Evolutionary conservation across 2,113 vertebrate species (phyloP).

Genomic region (Carassius gibelio): DNA sequence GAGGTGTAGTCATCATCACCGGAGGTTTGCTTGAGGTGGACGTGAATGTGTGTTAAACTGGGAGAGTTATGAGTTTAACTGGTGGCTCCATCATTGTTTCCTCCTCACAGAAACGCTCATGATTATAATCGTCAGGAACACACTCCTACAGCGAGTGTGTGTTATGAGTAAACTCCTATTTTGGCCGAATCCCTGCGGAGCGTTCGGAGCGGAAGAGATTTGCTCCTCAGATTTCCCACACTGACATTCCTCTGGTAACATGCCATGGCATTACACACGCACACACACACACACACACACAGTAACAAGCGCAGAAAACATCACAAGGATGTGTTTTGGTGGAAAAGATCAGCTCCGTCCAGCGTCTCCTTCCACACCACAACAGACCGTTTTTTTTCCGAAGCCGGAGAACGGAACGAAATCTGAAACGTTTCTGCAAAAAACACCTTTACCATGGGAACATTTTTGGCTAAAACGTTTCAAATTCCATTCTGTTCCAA

Average conservation of each 20-base stretch:
- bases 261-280: not conserved
- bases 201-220: constrained; percentile 7
- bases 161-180: constrained; percentile 21
- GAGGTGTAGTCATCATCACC: not conserved
- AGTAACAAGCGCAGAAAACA: not conserved
- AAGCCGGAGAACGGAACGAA: constrained; percentile 78
- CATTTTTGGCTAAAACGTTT: constrained; percentile 88
- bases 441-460: constrained; percentile 82
- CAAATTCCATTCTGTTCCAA: constrained; percentile 82
- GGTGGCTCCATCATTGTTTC: not conserved
- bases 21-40: too few species aligned
- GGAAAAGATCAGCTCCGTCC: not conserved
- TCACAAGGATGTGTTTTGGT: not conserved
- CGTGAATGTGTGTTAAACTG: not conserved
- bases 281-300: constrained; percentile 5
- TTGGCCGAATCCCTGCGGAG: not conserved
- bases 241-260: constrained; percentile 39
- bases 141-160: not conserved
- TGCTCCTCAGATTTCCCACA: constrained; percentile 43
- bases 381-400: constrained; percentile 35
- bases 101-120: not conserved
- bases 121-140: not conserved
- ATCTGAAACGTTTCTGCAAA: constrained; percentile 88
- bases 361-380: not conserved
- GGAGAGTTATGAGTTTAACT: not conserved